A percentile compares a stretch with the other conserved stretches of the same genome.
phyloP scores from a whole-genome alignment of 1,140 invertebrate genomes.

The Tribolium castaneum region DNA sequence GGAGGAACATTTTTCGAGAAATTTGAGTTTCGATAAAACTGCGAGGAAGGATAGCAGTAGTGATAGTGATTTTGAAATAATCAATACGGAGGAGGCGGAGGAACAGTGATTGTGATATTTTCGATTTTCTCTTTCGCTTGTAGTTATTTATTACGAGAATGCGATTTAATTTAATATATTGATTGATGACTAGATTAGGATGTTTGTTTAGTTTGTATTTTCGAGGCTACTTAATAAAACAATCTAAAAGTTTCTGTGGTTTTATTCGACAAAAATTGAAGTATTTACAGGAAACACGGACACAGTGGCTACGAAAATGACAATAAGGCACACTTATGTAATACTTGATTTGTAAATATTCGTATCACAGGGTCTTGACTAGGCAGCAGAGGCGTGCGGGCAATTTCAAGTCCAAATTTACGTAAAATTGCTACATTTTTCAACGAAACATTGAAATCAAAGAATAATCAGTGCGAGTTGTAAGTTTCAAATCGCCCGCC shows the following conservation, averaged over 20 bases:
- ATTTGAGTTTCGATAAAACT: conserved; percentile 45
- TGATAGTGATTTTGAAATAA: conserved; percentile 59
- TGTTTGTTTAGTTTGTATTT: conserved; percentile 5
- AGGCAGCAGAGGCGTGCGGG: not conserved
- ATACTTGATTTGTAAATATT: conserved; percentile 30
- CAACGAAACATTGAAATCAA: too few relatives aligned
- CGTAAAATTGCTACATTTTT: too few relatives aligned
- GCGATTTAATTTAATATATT: conserved; percentile 24
- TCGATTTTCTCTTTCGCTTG: conserved; percentile 6
- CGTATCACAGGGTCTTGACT: conserved; percentile 26
- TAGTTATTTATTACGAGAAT: conserved; percentile 29
- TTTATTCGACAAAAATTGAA: not conserved
- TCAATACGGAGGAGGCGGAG: conserved; percentile 52
- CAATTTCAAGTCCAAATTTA: too few relatives aligned
- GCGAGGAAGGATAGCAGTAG: conserved; percentile 50
- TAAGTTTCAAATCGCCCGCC: too few relatives aligned
- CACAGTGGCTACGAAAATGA: not conserved
- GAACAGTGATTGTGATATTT: conserved; percentile 46
- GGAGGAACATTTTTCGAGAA: conserved; percentile 52
- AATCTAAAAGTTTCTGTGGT: not conserved
- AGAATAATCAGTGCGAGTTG: too few relatives aligned
- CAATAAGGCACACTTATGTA: conserved; percentile 21
- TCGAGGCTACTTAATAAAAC: not conserved
- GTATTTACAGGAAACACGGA: not conserved
- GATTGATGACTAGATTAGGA: not conserved